Conservation (phyloP, 2,797 vertebrate genomes). For the Pitangus sulphuratus region DNA sequence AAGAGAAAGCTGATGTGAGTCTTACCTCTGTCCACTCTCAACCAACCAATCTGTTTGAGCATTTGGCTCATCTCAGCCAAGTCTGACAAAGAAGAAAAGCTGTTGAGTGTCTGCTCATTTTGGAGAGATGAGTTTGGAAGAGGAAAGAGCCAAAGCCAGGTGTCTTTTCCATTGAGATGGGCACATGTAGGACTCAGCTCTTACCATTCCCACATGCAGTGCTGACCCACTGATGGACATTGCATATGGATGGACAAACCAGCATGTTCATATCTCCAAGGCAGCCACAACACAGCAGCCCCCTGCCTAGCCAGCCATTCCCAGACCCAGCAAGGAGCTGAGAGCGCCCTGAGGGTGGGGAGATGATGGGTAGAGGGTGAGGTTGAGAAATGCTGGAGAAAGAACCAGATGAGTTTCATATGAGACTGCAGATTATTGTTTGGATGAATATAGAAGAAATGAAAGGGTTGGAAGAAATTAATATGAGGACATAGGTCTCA, state of each 20-base stretch:
- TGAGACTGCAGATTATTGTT: not conserved
- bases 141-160: not conserved
- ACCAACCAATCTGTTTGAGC: not conserved
- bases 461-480: not conserved
- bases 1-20: not conserved
- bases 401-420: not conserved
- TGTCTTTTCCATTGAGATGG: not conserved
- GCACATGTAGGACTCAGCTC: not conserved
- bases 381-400: not conserved
- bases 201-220: accelerated
- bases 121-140: not conserved
- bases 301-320: not conserved
- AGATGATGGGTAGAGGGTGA: not conserved
- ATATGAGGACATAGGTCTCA: not conserved
- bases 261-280: not conserved
- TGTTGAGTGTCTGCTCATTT: not conserved
- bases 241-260: accelerated
- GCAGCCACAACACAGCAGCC: accelerated
- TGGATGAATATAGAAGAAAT: not conserved
- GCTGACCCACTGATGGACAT: not conserved
- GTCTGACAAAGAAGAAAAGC: not conserved
- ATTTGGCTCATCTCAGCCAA: not conserved
- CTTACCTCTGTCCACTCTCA: not conserved
- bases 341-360: not conserved
- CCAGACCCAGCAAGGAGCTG: accelerated